Conservation (phyloP, 2,113 vertebrate species). For the Seriola dumerili region DNA sequence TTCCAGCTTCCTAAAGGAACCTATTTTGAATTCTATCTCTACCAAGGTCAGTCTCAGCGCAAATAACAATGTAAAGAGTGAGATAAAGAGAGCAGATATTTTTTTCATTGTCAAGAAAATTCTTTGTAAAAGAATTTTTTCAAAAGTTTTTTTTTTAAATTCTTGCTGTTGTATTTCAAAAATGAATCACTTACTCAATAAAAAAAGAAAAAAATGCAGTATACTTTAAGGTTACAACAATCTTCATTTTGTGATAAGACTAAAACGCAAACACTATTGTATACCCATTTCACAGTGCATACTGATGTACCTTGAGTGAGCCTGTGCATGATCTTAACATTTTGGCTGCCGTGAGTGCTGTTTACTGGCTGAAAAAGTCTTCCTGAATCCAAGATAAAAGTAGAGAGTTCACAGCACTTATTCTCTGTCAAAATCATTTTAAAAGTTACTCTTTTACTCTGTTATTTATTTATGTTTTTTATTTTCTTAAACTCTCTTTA, state of each 20-base stretch:
- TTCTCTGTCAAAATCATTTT: conserved; percentile 53
- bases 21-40: conserved; percentile 47
- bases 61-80: conserved; percentile 50
- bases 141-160: conserved; percentile 5
- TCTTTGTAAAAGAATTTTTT: conserved; percentile 49
- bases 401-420: conserved; percentile 56
- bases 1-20: conserved; percentile 24
- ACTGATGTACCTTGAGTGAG: conserved; percentile 56
- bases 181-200: background rate
- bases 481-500: conserved; percentile 71
- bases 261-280: conserved; percentile 67
- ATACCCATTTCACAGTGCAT: conserved; percentile 58
- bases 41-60: conserved; percentile 45
- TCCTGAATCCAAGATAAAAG: conserved; percentile 66
- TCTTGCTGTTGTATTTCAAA: conserved; percentile 7
- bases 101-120: conserved; percentile 38
- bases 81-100: conserved; percentile 34
- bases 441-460: conserved; percentile 58
- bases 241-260: conserved; percentile 54
- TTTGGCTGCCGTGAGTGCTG: conserved; percentile 65
- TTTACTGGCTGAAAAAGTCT: conserved; percentile 68
- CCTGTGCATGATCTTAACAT: conserved; percentile 61
- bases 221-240: conserved; percentile 34
- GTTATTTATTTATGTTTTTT: conserved; percentile 19
- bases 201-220: conserved; percentile 20